A percentile compares a stretch with the other conserved stretches of the same genome.
Conservation (phyloP, 2,797 vertebrate genomes). For the Acanthopagrus latus region DNA sequence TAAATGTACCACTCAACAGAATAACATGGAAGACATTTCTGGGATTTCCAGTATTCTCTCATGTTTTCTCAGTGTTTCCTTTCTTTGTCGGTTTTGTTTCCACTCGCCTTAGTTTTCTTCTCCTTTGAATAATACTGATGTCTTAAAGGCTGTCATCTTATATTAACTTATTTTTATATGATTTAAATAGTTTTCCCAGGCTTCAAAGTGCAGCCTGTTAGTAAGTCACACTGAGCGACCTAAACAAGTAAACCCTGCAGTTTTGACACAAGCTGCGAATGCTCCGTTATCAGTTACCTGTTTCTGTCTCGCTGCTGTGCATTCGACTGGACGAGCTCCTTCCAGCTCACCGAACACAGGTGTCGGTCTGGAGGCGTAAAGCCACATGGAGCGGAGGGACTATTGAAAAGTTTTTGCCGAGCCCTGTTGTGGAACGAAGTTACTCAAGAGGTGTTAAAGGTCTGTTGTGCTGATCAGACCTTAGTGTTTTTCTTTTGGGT, state of each 20-base stretch:
- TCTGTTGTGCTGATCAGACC: neutral
- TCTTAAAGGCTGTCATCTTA: neutral
- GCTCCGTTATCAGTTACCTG: constrained; percentile 2
- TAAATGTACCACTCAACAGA: too few species aligned
- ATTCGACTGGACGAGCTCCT: constrained; percentile 2
- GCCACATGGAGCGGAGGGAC: neutral
- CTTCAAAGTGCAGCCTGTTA: neutral
- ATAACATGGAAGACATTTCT: neutral
- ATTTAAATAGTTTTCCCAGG: neutral
- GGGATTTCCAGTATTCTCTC: neutral
- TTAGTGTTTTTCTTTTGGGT: neutral
- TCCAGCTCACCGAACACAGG: constrained; percentile 2
- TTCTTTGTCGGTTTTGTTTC: neutral
- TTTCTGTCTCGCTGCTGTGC: constrained; percentile 4
- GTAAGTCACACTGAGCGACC: neutral
- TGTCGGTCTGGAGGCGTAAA: constrained; percentile 6
- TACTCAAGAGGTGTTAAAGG: neutral
- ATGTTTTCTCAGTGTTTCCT: neutral
- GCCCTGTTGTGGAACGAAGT: neutral
- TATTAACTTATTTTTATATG: neutral
- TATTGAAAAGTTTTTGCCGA: neutral
- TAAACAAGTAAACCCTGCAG: neutral
- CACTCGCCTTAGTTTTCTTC: neutral
- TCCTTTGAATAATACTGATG: neutral
- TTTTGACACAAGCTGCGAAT: constrained; percentile 11